phyloP scores from a whole-genome alignment of 2,113 vertebrate species.

The Casuarius casuarius region DNA sequence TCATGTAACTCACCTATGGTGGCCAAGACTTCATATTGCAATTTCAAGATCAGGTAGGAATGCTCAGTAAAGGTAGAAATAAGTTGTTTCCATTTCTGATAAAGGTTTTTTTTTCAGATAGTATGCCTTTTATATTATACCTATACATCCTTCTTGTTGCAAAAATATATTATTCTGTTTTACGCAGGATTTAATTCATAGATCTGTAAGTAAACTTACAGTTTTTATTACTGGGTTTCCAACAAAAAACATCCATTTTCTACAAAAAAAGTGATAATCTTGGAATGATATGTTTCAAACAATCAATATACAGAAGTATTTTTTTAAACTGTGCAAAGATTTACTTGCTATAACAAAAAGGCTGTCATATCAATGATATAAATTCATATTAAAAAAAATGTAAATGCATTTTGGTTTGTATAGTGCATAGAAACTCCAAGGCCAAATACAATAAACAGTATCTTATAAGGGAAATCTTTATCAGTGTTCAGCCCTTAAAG shows the following conservation, averaged over 20 bases:
- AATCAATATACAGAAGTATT: neutral
- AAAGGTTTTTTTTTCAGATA: neutral
- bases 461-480: slow-evolving; percentile 4
- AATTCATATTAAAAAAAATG: neutral
- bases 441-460: neutral
- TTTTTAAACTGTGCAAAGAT: neutral
- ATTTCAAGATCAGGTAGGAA: neutral
- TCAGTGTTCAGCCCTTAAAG: neutral
- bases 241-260: neutral
- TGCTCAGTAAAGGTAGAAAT: neutral
- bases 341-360: neutral
- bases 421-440: neutral
- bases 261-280: neutral
- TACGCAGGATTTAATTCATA: neutral
- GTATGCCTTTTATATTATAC: neutral
- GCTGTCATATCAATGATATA: neutral
- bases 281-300: neutral
- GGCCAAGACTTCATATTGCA: neutral
- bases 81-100: neutral
- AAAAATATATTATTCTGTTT: neutral
- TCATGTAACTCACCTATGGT: neutral
- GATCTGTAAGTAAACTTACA: neutral
- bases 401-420: neutral
- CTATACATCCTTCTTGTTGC: neutral
- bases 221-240: neutral